Evolutionary conservation across 1,140 invertebrate species (phyloP).

Genomic region (Bombus vancouverensis): DNA sequence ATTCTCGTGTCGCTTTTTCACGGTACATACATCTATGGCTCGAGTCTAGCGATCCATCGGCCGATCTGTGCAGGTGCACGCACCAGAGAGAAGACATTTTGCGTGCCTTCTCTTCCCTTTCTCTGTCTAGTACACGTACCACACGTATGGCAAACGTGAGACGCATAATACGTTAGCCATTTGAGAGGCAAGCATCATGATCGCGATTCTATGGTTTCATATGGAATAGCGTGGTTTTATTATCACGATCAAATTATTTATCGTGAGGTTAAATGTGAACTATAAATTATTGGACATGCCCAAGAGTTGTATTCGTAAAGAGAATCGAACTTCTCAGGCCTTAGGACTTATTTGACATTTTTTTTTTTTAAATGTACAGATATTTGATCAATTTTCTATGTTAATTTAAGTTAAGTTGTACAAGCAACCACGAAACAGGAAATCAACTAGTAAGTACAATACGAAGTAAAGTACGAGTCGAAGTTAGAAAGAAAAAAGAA

Average conservation of each 20-base stretch:
- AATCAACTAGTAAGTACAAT: too few relatives aligned
- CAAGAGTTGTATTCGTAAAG: neutral
- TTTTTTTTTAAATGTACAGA: neutral
- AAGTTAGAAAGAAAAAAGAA: neutral
- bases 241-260: neutral
- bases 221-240: neutral
- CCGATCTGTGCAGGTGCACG: conserved; percentile 15
- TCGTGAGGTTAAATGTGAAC: neutral
- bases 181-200: neutral
- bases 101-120: neutral
- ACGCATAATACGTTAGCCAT: conserved; percentile 6
- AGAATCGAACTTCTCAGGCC: neutral
- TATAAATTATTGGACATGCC: neutral
- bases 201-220: neutral
- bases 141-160: conserved; percentile 45
- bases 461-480: too few relatives aligned
- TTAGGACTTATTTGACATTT: neutral
- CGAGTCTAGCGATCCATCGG: conserved; percentile 9
- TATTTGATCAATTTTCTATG: neutral
- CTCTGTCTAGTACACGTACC: conserved; percentile 4
- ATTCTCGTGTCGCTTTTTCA: conserved; percentile 7
- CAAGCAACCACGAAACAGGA: too few relatives aligned
- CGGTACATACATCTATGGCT: conserved; percentile 17
- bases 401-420: neutral
- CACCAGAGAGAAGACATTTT: conserved; percentile 10